Base-by-base conservation (phyloP, 2,113 vertebrate species). In the Ardeotis arabs region DNA sequence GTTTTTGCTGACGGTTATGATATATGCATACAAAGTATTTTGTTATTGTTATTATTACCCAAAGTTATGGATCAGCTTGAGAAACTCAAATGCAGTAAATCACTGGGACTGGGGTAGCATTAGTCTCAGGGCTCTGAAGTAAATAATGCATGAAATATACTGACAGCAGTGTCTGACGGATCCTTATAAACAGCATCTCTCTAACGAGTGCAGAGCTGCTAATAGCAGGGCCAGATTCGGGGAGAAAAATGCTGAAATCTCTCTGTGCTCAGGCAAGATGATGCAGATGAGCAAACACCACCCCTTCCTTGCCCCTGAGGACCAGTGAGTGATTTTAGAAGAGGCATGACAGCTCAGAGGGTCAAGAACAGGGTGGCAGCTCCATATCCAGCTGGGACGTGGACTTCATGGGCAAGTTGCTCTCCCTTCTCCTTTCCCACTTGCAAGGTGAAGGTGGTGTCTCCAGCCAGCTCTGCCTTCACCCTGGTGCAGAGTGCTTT, bases 51-150 rank as follows among this genome's bases (percentile, higher is more conserved):
- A 91, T 96, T 96, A 96, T 96, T 96, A 93, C 93, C 89, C 89
- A 83, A 95, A 97, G 93, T 97, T 96, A 97, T 96, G 96, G 96
- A 97, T 97, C 95, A 95, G 95, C 91, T 94, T 95, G 89, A 96
- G 96, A 95, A 96, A 96, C 93, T 96, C 91, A 94, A 91, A 96
- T 95, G 95, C 93, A 95, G 94, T 97, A 96, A 97, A 97, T 97
- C 96, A 96, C 74, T 85, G 72, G 93, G 91, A 95, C 84, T 87
- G 67, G 83, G 74, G 93, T 77, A 96, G 89, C 81, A 95, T 95
- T 96, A 97, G 95, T 95, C 96, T 97, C 94, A 95, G 81, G 90
- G 87, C 83, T 94, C 73, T 70, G 83, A 96, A 95, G 95, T 96
- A 95, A 97, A 95, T 95, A 96, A 93, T 94, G 94, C 94, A 96